Evolutionary conservation across 2,888 invertebrate genomes (phyloP), one percentile per base, ranked within the genome.

Genomic region (Empis stercorea): DNA sequence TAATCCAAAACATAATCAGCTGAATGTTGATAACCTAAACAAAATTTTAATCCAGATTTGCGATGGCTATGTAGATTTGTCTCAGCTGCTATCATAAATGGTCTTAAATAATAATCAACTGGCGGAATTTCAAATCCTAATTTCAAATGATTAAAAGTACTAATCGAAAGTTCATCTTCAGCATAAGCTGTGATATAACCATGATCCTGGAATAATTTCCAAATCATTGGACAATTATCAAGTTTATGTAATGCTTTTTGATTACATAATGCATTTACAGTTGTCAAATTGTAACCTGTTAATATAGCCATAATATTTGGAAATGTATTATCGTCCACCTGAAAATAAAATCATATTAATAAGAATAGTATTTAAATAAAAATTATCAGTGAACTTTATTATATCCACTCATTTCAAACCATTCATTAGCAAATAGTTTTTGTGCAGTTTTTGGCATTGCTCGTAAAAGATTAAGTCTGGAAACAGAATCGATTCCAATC

Each of bases 291-390:
- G 52, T 76, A 72, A 2, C 92, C 93, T 0, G 84, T 80, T 13
- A 87, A 71, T 40, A 85, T 73, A 0, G 91, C 87, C 76, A 91
- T 83, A 44, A 94, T 66, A 66, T 94, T 95, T 0, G 93, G 89
- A 60, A 86, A 88, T 0, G 92, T 93, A 59, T 93, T 93, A 60
- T 92, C 92, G 7, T 80, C 88, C 51, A 87, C 76, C 77, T 87
- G 61, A 1, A 49, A 50, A n/a, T 27, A 30, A 27, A 46, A 30
- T 10, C 30, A 5, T 10, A 40, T 27, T 36, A 38, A 42, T 15
- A 34, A 37, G 13, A 17, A n/a, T 7, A 4, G 4, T 27, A 7
- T 27, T 27, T 27, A 4, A 27, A 30, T 42, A 40, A 6, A 27
- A 7, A 27, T 27, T 27, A 27, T 43, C 10, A 30, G 2, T 27